phyloP scores from a whole-genome alignment of 2,113 vertebrate genomes.

The Meles meles region DNA sequence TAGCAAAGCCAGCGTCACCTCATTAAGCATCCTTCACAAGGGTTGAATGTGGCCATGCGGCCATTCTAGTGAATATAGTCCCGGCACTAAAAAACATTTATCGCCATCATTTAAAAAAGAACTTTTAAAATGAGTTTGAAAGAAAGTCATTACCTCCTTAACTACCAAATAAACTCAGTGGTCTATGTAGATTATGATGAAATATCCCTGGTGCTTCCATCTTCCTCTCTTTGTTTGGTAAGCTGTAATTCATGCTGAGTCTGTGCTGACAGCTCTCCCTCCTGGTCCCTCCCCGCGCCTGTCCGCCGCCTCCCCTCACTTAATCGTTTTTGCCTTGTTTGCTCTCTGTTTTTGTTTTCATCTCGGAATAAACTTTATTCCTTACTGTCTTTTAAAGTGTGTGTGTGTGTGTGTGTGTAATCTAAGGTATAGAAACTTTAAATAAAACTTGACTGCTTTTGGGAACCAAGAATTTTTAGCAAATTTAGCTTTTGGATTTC shows the following conservation, averaged over 20 bases:
- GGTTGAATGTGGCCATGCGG: slow-evolving; percentile 46
- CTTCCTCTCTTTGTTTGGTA: slow-evolving; percentile 55
- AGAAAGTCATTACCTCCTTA: slow-evolving; percentile 74
- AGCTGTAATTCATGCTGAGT: slow-evolving; percentile 38
- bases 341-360: neutral
- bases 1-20: slow-evolving; percentile 48
- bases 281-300: neutral
- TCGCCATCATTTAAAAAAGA: slow-evolving; percentile 72
- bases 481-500: neutral
- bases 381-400: neutral
- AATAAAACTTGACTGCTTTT: neutral
- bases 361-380: neutral
- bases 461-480: neutral
- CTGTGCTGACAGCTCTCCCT: slow-evolving; percentile 9
- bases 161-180: slow-evolving; percentile 76
- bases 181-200: slow-evolving; percentile 74
- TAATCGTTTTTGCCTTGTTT: neutral
- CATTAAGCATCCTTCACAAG: slow-evolving; percentile 64
- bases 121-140: slow-evolving; percentile 75
- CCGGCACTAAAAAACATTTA: slow-evolving; percentile 72
- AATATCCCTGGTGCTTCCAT: slow-evolving; percentile 51
- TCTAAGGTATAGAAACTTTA: neutral
- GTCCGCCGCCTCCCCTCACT: neutral
- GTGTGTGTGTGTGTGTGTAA: neutral
- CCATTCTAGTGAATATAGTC: slow-evolving; percentile 47